A percentile compares a stretch with the other conserved stretches of the same genome.
These are phyloP conservation scores for Helobdella robusta DNA, from an alignment of 2,888 invertebrate species.

Conservation along the genomic window DNA sequence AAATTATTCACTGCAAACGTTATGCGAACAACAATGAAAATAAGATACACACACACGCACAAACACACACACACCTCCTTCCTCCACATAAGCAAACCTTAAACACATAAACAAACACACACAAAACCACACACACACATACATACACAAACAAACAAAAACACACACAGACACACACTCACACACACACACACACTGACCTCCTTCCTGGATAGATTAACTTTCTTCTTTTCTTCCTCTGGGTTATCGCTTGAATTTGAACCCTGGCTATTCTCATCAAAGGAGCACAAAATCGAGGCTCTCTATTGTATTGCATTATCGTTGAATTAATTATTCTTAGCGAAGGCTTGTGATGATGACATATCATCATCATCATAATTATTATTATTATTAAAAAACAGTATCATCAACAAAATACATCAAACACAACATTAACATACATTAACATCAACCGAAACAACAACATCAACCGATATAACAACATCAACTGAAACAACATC, in stretches of 20 bases:
- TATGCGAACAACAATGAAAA: constrained; percentile 8
- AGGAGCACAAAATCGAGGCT: neutral
- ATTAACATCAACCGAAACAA: too few species aligned
- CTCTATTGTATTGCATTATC: neutral
- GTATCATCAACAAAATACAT: too few species aligned
- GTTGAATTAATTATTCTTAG: neutral
- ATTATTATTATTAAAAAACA: neutral
- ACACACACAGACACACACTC: too few species aligned
- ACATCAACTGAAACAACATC: neutral
- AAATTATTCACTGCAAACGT: too few species aligned
- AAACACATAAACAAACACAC: too few species aligned
- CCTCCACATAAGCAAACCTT: neutral
- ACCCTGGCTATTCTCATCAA: neutral
- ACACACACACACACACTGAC: neutral
- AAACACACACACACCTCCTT: neutral
- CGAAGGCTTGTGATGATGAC: too few species aligned
- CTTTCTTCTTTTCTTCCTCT: constrained; percentile 11
- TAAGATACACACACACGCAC: neutral
- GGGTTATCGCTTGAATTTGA: neutral
- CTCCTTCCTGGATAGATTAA: constrained; percentile 12
- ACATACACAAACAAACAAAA: too few species aligned
- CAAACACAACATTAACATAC: too few species aligned
- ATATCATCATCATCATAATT: too few species aligned
- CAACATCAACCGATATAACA: too few species aligned
- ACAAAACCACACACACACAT: too few species aligned